Evolutionary conservation across 2,113 vertebrate species (phyloP), one percentile per base, ranked within the genome.

Genomic region (Thymallus thymallus): DNA sequence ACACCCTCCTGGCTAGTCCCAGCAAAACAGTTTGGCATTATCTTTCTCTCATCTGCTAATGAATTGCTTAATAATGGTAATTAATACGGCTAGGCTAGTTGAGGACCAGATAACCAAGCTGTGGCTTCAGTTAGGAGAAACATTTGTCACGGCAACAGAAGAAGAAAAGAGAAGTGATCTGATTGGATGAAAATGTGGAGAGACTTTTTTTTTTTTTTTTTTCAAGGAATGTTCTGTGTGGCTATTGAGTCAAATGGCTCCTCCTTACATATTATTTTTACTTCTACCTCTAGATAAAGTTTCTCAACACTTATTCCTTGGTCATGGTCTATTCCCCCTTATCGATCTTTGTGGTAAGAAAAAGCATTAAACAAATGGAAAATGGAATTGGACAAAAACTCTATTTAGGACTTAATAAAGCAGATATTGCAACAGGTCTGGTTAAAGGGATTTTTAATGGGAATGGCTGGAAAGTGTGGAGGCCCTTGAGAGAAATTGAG

Each of bases 11-110:
- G 29, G 14, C 22, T 67, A 56, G 66, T 69, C 69, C 67, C n/a
- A 68, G 65, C 67, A 74, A 41, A 41, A 26, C 76, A 76, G 71
- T 58, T 74, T 80, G 68, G 24, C 68, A 69, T 84, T 83, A 86
- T 72, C 74, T 77, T 81, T 71, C 70, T 81, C 68, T 63, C 67
- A 67, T 70, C 69, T 26, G 29, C 73, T 79, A 87, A 82, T 86
- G 75, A 83, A 75, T 71, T 72, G 71, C 77, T 67, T 85, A 75
- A 82, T 73, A 79, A 73, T 26, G 76, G 73, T 79, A 82, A 88
- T 88, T 87, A 88, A 87, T 80, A 79, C 77, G 69, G 64, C 72
- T 72, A 45, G 71, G 76, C 74, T 56, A 79, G 76, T 63, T 41
- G 69, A 69, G 76, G 16, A 62, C 76, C 60, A 68, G 65, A 24